Conservation (phyloP, 2,888 invertebrate genomes). For the Pycnomerus fuliginosus region DNA sequence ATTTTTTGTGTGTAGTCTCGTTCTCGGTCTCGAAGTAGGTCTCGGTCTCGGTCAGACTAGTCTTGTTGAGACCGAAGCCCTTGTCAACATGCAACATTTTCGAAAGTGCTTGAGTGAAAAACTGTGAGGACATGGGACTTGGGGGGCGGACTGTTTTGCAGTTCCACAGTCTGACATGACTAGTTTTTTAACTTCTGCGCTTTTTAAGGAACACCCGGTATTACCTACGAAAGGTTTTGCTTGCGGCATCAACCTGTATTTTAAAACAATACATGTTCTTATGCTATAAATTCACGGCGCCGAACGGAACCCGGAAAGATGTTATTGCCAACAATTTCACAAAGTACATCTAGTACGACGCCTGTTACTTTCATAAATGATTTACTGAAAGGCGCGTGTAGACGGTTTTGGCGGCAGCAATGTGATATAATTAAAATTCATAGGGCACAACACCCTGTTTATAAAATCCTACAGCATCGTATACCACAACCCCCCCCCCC, state of each 20-base stretch:
- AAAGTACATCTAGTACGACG: slow-evolving; percentile 20
- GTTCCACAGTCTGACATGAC: too few relatives aligned
- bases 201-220: background rate
- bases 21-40: too few relatives aligned
- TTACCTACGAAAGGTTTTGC: background rate
- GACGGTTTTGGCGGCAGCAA: slow-evolving; percentile 25
- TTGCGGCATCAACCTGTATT: too few relatives aligned
- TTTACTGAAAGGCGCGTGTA: slow-evolving; percentile 24
- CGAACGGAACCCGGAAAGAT: slow-evolving; percentile 7
- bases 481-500: slow-evolving; percentile 20
- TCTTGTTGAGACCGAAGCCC: too few relatives aligned
- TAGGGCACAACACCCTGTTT: slow-evolving; percentile 35
- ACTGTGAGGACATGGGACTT: too few relatives aligned
- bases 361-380: slow-evolving; percentile 24
- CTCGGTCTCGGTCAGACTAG: too few relatives aligned
- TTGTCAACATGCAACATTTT: too few relatives aligned
- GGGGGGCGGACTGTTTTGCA: too few relatives aligned
- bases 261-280: too few relatives aligned
- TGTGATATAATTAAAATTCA: slow-evolving; percentile 40
- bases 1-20: too few relatives aligned
- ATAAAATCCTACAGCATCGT: slow-evolving; percentile 35
- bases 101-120: too few relatives aligned
- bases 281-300: too few relatives aligned
- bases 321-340: slow-evolving; percentile 22
- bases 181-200: background rate